Conservation (phyloP, 2,888 invertebrate species). For the Leptopterna dolabrata region DNA sequence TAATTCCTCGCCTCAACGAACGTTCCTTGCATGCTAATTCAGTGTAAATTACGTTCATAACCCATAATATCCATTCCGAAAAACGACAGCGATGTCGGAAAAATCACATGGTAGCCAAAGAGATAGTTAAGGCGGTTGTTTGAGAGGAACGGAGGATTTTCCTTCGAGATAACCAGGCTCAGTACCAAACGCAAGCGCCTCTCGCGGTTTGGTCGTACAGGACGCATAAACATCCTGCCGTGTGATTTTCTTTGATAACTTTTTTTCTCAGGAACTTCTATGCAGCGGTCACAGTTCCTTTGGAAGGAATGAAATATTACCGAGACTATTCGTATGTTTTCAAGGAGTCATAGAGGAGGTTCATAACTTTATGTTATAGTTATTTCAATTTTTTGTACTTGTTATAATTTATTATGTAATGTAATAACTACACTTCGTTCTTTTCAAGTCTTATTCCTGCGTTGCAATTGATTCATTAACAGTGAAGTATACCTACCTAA, state of each 20-base stretch:
- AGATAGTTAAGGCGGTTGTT: neutral
- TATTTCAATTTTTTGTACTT: no score
- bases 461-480: no score
- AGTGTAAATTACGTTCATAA: neutral
- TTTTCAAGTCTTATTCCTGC: no score
- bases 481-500: no score
- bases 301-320: no score
- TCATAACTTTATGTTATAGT: no score
- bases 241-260: neutral
- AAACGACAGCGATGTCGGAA: neutral
- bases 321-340: no score
- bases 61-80: neutral
- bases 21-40: no score
- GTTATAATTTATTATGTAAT: no score
- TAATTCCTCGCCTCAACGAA: no score
- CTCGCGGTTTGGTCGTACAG: neutral
- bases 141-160: neutral
- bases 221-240: neutral
- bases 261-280: neutral
- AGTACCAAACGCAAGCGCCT: neutral
- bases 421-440: no score
- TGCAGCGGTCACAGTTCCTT: neutral
- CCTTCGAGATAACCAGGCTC: neutral
- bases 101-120: neutral
- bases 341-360: no score